Evolutionary conservation across 2,797 vertebrate genomes (phyloP), one percentile per base, ranked within the genome.

Genomic region (Xiphophorus birchmanni): DNA sequence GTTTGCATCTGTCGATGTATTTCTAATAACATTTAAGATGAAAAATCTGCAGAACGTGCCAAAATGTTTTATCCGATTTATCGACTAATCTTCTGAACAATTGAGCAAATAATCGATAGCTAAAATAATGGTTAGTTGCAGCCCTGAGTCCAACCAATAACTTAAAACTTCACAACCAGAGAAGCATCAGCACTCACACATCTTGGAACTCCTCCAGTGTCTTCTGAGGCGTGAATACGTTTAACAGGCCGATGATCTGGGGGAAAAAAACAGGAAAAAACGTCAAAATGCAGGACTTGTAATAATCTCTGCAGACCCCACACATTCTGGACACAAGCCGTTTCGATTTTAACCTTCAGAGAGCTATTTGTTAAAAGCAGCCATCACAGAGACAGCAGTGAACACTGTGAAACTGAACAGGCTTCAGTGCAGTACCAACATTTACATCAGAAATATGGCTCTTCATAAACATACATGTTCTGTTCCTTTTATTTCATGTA

Each of bases 171-270:
- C 32, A 37, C 7, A 9, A 37, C 63, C 13, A 17, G 29, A 63
- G 17, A 35, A 7, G 18, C 29, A 17, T 35, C 18, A 11, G 84
- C 89, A 99, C 98, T 99, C 96, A 99, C 98, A 99, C 97, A 78
- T 99, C 98, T 93, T 99, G 98, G 94, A 99, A 99, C 90, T 99
- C 98, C 94, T 99, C 98, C 92, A 98, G 96, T 73, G 98, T 98
- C 94, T 99, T 99, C 91, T 99, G 98, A 89, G 98, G 98, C 5
- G 98, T 99, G 94, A 99, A 99, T 80, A 99, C 98, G 90, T 99
- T 98, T 95, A 99, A 95, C 74, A 99, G 95, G 82, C 98, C 98
- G 77, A 99, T 99, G 91, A 99, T 99, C 98, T 99, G 96, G 29
- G 44, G 83, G 85, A 84, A 88, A 0, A 81, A 58, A 73, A 73